Evolutionary conservation across 1,140 invertebrate species (phyloP), one percentile per base, ranked within the genome.

Genomic region (Drosophila tristis): DNA sequence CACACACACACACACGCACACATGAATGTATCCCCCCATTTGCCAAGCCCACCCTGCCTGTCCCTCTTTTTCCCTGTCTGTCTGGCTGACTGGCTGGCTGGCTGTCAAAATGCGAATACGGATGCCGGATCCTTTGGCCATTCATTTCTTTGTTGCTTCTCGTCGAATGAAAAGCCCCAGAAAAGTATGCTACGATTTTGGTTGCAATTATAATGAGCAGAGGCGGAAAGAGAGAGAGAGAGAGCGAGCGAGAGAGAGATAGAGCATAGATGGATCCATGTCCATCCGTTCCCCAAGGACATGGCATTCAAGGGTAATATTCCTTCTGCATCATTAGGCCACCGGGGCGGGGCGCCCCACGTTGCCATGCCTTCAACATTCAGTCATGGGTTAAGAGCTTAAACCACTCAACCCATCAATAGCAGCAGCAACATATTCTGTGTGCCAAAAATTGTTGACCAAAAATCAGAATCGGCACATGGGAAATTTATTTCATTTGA

Each of bases 311-410:
- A 82, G 79, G 80, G 57, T 63, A 75, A 82, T 80, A 78, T 78
- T 86, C 78, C 71, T 81, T 86, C 67, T 64, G 60, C 81, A 85
- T 86, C 81, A 85, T 86, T 86, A 86, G 78, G 70, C 74, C 56
- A 26, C 47, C 43, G n/a, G n/a, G n/a, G n/a, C n/a, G n/a, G n/a
- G n/a, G n/a, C n/a, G 7, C 26, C 5, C 54, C 29, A 25, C 26
- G 31, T 35, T 35, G 31, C 20, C 23, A 60, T 74, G 54, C 45
- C 47, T 45, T 45, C 43, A 45, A 26, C 56, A 72, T 54, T 58
- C 59, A 63, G 53, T 74, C 71, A 56, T 26, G 42, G 71, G 57
- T 13, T 23, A 39, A 39, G 61, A 50, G 54, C 72, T 66, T 66
- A 53, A 50, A 71, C 55, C 42, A 54, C 44, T 57, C 50, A 29